Percentiles rank a stretch among this genome's conserved stretches.
Conservation (phyloP, 2,888 invertebrate species). For the Heliothis peltigera region DNA sequence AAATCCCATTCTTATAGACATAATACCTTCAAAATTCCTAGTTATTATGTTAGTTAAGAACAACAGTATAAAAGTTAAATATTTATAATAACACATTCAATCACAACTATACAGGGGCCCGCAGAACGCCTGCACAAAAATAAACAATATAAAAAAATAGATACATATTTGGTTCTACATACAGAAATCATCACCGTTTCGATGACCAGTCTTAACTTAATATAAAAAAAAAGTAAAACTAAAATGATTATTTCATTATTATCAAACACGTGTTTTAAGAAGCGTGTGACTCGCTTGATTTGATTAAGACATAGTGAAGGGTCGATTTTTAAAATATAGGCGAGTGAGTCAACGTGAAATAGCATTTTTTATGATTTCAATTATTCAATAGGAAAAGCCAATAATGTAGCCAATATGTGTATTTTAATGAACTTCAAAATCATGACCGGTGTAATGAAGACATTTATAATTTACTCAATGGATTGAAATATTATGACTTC, state of each 20-base stretch:
- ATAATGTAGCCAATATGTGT: neutral
- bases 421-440: neutral
- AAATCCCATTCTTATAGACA: conserved; percentile 4
- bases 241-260: conserved; percentile 19
- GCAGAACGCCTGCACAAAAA: conserved; percentile 19
- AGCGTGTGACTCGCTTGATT: conserved; percentile 24
- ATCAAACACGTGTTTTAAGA: conserved; percentile 19
- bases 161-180: conserved; percentile 45
- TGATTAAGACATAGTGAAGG: conserved; percentile 9
- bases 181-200: conserved; percentile 24
- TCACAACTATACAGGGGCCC: conserved; percentile 38
- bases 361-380: conserved; percentile 1
- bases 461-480: neutral
- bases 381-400: neutral
- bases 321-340: neutral
- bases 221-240: conserved; percentile 13
- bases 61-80: conserved; percentile 38
- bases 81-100: conserved; percentile 24
- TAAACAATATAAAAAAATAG: conserved; percentile 22
- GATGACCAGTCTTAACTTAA: conserved; percentile 42
- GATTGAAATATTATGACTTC: neutral
- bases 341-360: conserved; percentile 10
- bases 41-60: conserved; percentile 40
- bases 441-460: too few relatives aligned
- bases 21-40: conserved; percentile 20